Conservation (phyloP, 1,140 invertebrate species). For the Zaprionus davidi region DNA sequence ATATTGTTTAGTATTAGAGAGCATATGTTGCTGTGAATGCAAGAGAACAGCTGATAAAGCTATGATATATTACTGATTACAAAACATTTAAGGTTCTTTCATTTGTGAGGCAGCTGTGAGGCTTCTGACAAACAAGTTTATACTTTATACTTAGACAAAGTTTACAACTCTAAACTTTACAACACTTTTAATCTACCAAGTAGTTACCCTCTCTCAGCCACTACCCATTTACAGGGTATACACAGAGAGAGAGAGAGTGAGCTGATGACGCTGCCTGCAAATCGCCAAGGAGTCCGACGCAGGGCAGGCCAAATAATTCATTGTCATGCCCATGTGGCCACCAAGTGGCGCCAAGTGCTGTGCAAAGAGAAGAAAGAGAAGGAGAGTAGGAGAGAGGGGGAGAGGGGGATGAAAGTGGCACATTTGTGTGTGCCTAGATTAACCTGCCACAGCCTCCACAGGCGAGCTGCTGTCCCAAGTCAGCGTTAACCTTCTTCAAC, state of each 20-base stretch:
- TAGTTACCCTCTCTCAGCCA: neutral
- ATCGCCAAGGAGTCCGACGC: slow-evolving; percentile 24
- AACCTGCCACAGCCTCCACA: slow-evolving; percentile 3
- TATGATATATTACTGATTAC: too few species aligned
- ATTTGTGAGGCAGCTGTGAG: too few species aligned
- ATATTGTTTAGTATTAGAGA: too few species aligned
- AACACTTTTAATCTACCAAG: too few species aligned
- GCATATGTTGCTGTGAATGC: too few species aligned
- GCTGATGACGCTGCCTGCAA: slow-evolving; percentile 21
- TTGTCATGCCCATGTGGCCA: slow-evolving; percentile 73
- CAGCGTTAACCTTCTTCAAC: slow-evolving; percentile 1
- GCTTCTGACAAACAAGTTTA: too few species aligned
- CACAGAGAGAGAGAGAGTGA: neutral
- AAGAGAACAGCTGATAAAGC: too few species aligned
- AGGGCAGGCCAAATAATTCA: slow-evolving; percentile 64
- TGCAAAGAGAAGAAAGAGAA: neutral
- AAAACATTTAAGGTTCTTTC: too few species aligned
- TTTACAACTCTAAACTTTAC: too few species aligned
- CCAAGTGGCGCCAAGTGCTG: slow-evolving; percentile 28
- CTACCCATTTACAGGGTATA: slow-evolving; percentile 10
- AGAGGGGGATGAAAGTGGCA: neutral
- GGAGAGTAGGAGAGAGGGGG: neutral
- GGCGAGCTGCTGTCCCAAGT: neutral
- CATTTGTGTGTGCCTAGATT: slow-evolving; percentile 5
- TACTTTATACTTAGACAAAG: too few species aligned